Evolutionary conservation across 2,888 invertebrate genomes (phyloP).

Genomic region (Artemia sinica): DNA sequence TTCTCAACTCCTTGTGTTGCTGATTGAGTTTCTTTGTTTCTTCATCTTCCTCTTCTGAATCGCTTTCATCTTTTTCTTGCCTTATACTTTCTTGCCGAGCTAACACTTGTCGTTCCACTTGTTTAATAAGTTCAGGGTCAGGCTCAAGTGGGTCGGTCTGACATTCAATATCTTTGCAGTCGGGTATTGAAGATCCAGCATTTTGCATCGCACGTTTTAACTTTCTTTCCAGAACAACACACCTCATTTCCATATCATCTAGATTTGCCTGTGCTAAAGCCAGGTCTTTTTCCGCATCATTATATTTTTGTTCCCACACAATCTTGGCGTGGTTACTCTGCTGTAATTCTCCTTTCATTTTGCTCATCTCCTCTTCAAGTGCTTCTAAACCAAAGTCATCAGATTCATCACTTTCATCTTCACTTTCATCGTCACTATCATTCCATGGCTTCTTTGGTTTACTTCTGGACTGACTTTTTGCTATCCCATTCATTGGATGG

Average conservation of each 20-base stretch:
- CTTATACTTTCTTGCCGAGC: slow-evolving; percentile 23
- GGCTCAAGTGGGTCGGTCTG: slow-evolving; percentile 20
- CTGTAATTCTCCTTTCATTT: slow-evolving; percentile 26
- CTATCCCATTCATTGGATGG: background rate
- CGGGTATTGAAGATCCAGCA: slow-evolving; percentile 24
- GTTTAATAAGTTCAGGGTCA: slow-evolving; percentile 6
- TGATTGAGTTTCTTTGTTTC: slow-evolving; percentile 37
- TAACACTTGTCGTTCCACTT: background rate
- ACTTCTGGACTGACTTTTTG: background rate
- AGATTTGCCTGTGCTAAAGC: slow-evolving; percentile 33
- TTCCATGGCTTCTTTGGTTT: slow-evolving; percentile 15
- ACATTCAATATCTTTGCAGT: slow-evolving; percentile 25
- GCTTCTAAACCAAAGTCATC: slow-evolving; percentile 23
- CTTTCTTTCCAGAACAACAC: slow-evolving; percentile 56
- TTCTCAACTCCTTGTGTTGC: slow-evolving; percentile 49
- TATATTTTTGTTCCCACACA: slow-evolving; percentile 60
- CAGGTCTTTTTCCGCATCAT: slow-evolving; percentile 53
- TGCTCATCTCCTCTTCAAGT: slow-evolving; percentile 27
- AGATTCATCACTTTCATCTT: slow-evolving; percentile 17
- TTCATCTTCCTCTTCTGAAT: slow-evolving; percentile 25
- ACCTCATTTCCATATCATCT: slow-evolving; percentile 60
- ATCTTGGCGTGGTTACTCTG: slow-evolving; percentile 45
- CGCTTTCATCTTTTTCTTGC: slow-evolving; percentile 30
- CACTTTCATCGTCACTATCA: slow-evolving; percentile 15
- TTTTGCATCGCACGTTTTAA: slow-evolving; percentile 44